Evolutionary conservation across 2,888 invertebrate species (phyloP).

Genomic region (Boloria selene): DNA sequence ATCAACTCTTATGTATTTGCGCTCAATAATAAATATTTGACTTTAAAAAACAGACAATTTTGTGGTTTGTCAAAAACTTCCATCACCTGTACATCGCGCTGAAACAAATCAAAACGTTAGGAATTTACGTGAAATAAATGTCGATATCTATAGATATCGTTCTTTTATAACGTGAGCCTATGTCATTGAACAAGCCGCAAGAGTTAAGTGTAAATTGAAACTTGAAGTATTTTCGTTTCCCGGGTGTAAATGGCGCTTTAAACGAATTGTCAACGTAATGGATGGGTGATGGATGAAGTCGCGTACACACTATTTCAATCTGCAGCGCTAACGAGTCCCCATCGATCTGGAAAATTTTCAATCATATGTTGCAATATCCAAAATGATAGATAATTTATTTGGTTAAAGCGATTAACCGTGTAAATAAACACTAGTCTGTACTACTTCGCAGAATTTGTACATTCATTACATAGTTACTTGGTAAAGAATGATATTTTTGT

Average conservation of each 20-base stretch:
- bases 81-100: not conserved
- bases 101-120: not conserved
- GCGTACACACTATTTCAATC: constrained; percentile 45
- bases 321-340: constrained; percentile 46
- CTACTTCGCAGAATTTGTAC: no score
- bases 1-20: not conserved
- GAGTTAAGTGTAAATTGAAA: constrained; percentile 36
- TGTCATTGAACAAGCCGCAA: constrained; percentile 13
- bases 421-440: no score
- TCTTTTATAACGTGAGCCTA: constrained; percentile 7
- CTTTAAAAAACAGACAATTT: no score
- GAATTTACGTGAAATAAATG: constrained; percentile 4
- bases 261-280: constrained; percentile 48
- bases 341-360: constrained; percentile 41
- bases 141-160: not conserved
- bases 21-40: no score
- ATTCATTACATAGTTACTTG: no score
- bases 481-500: no score
- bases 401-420: constrained; percentile 7
- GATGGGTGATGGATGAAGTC: constrained; percentile 48
- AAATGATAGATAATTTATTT: constrained; percentile 17
- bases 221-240: constrained; percentile 38
- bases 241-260: constrained; percentile 47
- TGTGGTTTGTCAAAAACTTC: not conserved
- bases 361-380: constrained; percentile 12